Evolutionary conservation across 1,140 invertebrate genomes (phyloP).

Genomic region (Diploscapter pachys): DNA sequence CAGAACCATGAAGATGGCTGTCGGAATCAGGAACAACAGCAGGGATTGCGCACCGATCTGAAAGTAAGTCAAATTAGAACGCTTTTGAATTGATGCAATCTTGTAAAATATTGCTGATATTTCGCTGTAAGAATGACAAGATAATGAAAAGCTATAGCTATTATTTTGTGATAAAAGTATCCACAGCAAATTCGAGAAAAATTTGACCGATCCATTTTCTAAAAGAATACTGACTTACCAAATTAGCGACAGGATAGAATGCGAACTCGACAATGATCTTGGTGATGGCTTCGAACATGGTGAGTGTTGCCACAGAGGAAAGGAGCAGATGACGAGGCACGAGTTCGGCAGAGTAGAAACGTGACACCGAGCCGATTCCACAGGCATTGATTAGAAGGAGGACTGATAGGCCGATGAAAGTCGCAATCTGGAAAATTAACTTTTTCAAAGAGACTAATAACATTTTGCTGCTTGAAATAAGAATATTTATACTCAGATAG

Average conservation of each 20-base stretch:
- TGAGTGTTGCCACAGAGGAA: constrained; percentile 35
- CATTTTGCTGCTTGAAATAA: neutral
- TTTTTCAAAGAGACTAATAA: too few relatives aligned
- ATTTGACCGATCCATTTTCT: too few relatives aligned
- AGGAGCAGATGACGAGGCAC: constrained; percentile 39
- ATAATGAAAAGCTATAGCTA: too few relatives aligned
- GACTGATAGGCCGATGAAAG: constrained; percentile 33
- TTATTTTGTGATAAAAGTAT: too few relatives aligned
- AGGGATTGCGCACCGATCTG: constrained; percentile 33
- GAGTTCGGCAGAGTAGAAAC: constrained; percentile 42
- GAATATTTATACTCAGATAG: neutral
- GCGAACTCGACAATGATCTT: constrained; percentile 41
- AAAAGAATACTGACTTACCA: constrained; percentile 12
- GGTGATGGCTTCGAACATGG: constrained; percentile 39
- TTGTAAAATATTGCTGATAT: too few relatives aligned
- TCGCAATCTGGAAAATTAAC: constrained; percentile 27
- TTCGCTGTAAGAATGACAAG: too few relatives aligned
- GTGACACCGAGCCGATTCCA: constrained; percentile 40
- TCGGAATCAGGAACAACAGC: constrained; percentile 40
- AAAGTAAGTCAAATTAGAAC: neutral
- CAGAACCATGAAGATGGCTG: constrained; percentile 38
- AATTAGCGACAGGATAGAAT: constrained; percentile 41
- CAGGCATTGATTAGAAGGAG: constrained; percentile 41
- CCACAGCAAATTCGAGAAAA: too few relatives aligned
- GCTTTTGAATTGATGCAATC: too few relatives aligned